Conservation (phyloP, 2,113 vertebrate species). For the Hypomesus transpacificus region DNA sequence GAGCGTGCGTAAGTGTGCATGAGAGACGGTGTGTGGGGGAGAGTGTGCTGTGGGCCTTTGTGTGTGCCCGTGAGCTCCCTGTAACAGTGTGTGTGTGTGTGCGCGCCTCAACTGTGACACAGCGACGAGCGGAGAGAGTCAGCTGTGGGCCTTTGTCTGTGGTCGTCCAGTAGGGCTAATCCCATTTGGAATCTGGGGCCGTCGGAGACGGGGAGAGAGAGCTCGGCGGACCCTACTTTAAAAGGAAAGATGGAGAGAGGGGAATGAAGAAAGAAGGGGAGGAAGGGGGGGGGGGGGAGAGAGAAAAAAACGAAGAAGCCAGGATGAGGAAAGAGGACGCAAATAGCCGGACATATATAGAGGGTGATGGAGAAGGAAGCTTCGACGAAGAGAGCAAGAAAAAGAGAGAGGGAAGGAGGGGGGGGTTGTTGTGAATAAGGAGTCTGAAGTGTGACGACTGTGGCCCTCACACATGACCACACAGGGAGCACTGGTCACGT, state of each 20-base stretch:
- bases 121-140: slow-evolving; percentile 33
- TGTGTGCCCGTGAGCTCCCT: slow-evolving; percentile 4
- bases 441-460: not conserved
- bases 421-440: not conserved
- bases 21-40: no score
- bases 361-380: no score
- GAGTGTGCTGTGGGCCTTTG: not conserved
- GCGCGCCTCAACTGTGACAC: slow-evolving; percentile 15
- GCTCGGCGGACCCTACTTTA: slow-evolving; percentile 2
- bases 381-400: not conserved
- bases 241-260: not conserved
- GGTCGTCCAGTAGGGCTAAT: slow-evolving; percentile 50
- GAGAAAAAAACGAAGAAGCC: not conserved
- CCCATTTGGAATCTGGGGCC: slow-evolving; percentile 49
- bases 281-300: not conserved
- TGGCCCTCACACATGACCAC: not conserved
- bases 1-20: not conserved
- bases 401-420: not conserved
- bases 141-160: slow-evolving; percentile 49
- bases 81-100: not conserved
- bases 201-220: slow-evolving; percentile 14
- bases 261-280: no score
- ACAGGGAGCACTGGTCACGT: no score
- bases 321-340: no score
- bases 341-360: no score